phyloP scores from a whole-genome alignment of 2,797 vertebrate species.

The Sebastolobus altivelis region DNA sequence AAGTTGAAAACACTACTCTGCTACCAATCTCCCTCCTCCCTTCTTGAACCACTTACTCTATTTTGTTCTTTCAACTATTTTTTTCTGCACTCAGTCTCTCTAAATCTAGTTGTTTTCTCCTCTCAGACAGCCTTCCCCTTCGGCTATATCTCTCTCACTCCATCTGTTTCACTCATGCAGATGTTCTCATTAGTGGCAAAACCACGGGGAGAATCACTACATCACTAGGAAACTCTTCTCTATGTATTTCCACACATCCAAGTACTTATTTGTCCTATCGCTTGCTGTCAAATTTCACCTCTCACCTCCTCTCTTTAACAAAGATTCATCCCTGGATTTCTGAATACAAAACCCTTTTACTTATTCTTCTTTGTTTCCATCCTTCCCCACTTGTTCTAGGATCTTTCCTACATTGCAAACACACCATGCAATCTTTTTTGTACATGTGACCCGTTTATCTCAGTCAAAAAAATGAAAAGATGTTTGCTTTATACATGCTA shows the following conservation, averaged over 20 bases:
- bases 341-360: background rate
- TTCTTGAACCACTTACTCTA: constrained; percentile 39
- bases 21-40: background rate
- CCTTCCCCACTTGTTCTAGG: background rate
- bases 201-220: constrained; percentile 62
- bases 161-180: constrained; percentile 69
- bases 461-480: background rate
- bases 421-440: background rate
- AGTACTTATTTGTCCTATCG: constrained; percentile 34
- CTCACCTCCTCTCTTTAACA: constrained; percentile 20
- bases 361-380: background rate
- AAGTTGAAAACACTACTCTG: background rate
- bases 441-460: background rate
- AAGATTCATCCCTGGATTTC: background rate
- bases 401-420: background rate
- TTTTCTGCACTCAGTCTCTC: constrained; percentile 4
- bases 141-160: constrained; percentile 49
- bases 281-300: constrained; percentile 36
- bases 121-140: constrained; percentile 49
- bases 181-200: constrained; percentile 78
- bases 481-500: background rate
- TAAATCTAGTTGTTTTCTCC: constrained; percentile 38
- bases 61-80: constrained; percentile 39
- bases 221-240: constrained; percentile 46
- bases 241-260: constrained; percentile 40